Evolutionary conservation across 2,797 vertebrate genomes (phyloP).

Genomic region (Danio aesculapii): DNA sequence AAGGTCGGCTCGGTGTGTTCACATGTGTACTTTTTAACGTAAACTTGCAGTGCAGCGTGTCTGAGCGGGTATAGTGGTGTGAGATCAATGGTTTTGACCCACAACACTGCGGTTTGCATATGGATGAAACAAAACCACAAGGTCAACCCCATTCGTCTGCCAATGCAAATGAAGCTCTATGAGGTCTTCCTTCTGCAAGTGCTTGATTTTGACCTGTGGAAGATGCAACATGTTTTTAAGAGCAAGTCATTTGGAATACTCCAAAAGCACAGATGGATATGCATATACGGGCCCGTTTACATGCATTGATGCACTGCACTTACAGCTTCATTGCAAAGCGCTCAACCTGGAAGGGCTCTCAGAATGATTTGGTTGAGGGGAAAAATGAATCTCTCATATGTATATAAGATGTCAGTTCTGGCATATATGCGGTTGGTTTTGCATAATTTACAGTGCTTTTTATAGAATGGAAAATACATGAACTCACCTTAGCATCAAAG

Average conservation of each 20-base stretch:
- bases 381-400: too few species aligned
- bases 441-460: too few species aligned
- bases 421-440: too few species aligned
- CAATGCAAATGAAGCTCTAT: constrained; percentile 34
- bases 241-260: constrained; percentile 20
- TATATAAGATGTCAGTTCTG: too few species aligned
- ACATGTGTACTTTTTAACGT: constrained; percentile 21
- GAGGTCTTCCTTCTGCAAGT: constrained; percentile 26
- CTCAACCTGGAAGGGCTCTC: background rate
- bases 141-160: constrained; percentile 31
- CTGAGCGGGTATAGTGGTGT: constrained; percentile 29
- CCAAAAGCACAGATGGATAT: constrained; percentile 24
- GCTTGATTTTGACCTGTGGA: constrained; percentile 33
- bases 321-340: background rate
- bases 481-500: too few species aligned
- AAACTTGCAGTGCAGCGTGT: constrained; percentile 34
- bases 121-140: constrained; percentile 42
- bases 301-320: background rate
- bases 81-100: constrained; percentile 40
- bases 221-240: background rate
- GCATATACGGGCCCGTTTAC: constrained; percentile 4
- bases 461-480: too few species aligned
- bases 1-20: constrained; percentile 14
- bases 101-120: constrained; percentile 28
- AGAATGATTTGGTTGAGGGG: too few species aligned